Evolutionary conservation across 2,888 invertebrate species (phyloP).

Genomic region (Melinaea menophilus): DNA sequence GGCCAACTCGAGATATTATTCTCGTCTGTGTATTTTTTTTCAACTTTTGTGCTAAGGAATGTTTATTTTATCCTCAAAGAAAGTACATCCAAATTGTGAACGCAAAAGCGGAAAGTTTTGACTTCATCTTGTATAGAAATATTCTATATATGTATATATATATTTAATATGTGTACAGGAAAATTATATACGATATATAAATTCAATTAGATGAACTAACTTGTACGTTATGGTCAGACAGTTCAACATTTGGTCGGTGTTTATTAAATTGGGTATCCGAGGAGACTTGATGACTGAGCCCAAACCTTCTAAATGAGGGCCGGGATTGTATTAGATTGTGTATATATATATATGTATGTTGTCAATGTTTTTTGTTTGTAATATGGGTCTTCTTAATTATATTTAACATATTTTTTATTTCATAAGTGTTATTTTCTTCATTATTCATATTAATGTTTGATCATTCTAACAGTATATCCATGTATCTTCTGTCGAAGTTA

Average conservation of each 20-base stretch:
- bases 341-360: constrained; percentile 35
- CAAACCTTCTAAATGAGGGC: constrained; percentile 57
- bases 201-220: constrained; percentile 29
- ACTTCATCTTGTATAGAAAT: too few species aligned
- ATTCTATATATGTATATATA: too few species aligned
- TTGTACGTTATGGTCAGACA: constrained; percentile 48
- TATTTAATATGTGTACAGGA: too few species aligned
- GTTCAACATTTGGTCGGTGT: constrained; percentile 61
- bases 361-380: too few species aligned
- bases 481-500: background rate
- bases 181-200: background rate
- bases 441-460: too few species aligned
- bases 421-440: too few species aligned
- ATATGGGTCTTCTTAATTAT: too few species aligned
- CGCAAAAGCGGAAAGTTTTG: too few species aligned
- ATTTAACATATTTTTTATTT: constrained; percentile 9
- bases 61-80: background rate
- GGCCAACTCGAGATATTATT: constrained; percentile 44
- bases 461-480: too few species aligned
- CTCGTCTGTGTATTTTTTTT: constrained; percentile 35
- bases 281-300: constrained; percentile 57
- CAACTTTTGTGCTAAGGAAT: constrained; percentile 7
- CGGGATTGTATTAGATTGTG: constrained; percentile 50
- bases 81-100: too few species aligned
- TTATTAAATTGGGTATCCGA: constrained; percentile 70